Percentiles rank a stretch among this genome's conserved stretches.
Conservation (phyloP, 1,140 invertebrate genomes). For the Steinernema khuongi region DNA sequence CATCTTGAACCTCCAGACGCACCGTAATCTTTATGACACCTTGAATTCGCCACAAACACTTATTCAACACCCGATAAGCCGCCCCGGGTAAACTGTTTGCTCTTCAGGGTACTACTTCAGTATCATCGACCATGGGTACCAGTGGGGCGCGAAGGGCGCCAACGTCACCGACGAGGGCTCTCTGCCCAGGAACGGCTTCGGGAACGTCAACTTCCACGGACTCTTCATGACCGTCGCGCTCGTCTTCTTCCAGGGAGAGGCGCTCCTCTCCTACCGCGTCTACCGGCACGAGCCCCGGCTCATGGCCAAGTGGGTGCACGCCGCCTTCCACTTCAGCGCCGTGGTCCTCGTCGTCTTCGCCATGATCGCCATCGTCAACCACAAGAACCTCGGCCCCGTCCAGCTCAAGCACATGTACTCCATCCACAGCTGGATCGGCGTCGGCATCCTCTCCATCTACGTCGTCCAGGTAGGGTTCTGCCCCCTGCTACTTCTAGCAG, state of each 20-base stretch:
- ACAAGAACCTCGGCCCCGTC: conserved; percentile 22
- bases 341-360: conserved; percentile 26
- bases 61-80: too few relatives aligned
- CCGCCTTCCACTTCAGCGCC: conserved; percentile 23
- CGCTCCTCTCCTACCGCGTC: conserved; percentile 32
- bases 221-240: conserved; percentile 31
- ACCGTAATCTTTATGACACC: too few relatives aligned
- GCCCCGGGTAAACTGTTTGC: too few relatives aligned
- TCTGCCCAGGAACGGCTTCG: too few relatives aligned
- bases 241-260: conserved; percentile 38
- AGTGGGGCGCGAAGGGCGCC: conserved; percentile 18
- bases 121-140: conserved; percentile 22
- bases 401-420: not conserved
- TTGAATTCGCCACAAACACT: too few relatives aligned
- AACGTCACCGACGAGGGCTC: not conserved
- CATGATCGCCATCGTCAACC: conserved; percentile 23
- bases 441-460: conserved; percentile 28
- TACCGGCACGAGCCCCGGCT: conserved; percentile 32
- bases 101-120: conserved; percentile 34
- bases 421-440: conserved; percentile 35
- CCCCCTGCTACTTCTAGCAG: not conserved
- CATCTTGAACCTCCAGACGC: too few relatives aligned
- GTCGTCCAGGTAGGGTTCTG: conserved; percentile 26
- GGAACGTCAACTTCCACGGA: conserved; percentile 23
- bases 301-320: conserved; percentile 28